Evolutionary conservation across 1,140 invertebrate species (phyloP).

Genomic region (Cotesia chilonis): DNA sequence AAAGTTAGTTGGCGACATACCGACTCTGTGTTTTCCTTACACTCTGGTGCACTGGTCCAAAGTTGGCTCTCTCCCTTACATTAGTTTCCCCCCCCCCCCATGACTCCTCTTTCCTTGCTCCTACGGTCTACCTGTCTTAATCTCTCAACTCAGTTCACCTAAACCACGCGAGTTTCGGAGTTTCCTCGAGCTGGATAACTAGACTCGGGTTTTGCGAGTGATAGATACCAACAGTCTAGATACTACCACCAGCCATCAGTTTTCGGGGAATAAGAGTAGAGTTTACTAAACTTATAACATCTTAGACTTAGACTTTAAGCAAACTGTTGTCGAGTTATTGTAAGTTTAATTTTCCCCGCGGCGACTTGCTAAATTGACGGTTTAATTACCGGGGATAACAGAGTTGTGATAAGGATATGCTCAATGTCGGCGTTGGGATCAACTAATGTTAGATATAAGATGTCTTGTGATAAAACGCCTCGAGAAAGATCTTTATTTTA

Average conservation of each 20-base stretch:
- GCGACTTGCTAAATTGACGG: slow-evolving; percentile 45
- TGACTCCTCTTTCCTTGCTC: too few species aligned
- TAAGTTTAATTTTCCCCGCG: slow-evolving; percentile 14
- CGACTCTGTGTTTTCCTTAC: slow-evolving; percentile 39
- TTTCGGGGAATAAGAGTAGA: slow-evolving; percentile 24
- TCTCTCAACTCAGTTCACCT: too few species aligned
- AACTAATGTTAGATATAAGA: not conserved
- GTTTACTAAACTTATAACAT: slow-evolving; percentile 20
- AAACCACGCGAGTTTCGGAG: not conserved
- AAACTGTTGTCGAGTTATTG: slow-evolving; percentile 10
- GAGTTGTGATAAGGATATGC: slow-evolving; percentile 24
- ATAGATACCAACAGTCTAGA: slow-evolving; percentile 36
- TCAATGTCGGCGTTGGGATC: slow-evolving; percentile 5
- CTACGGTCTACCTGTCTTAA: too few species aligned
- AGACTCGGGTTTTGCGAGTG: slow-evolving; percentile 8
- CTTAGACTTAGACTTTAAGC: slow-evolving; percentile 26
- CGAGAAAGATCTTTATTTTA: not conserved
- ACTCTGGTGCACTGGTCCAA: slow-evolving; percentile 8
- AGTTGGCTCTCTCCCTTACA: not conserved
- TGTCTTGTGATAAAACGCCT: not conserved
- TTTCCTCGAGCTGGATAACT: too few species aligned
- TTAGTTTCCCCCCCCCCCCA: too few species aligned
- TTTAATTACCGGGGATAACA: slow-evolving; percentile 47
- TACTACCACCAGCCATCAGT: slow-evolving; percentile 37
- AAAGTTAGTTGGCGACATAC: slow-evolving; percentile 59